phyloP scores from a whole-genome alignment of 2,113 vertebrate genomes.

The Ia io region DNA sequence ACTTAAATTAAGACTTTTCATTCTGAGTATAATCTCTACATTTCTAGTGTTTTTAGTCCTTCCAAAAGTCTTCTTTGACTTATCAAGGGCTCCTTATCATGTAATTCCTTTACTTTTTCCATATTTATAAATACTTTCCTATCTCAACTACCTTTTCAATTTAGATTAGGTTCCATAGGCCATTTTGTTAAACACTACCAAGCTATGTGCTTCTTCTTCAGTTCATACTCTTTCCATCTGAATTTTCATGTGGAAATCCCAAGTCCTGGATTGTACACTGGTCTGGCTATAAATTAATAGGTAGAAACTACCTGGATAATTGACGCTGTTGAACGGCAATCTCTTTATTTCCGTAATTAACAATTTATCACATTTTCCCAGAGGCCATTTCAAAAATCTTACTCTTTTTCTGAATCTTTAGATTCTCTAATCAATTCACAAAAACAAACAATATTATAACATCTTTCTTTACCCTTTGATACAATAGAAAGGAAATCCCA shows the following conservation, averaged over 20 bases:
- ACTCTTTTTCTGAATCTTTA: not conserved
- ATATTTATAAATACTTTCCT: no score
- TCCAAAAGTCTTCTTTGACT: no score
- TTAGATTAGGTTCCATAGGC: not conserved
- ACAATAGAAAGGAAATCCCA: not conserved
- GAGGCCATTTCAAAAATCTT: not conserved
- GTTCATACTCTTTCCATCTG: not conserved
- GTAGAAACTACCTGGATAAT: not conserved
- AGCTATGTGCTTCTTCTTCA: not conserved
- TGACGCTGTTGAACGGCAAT: not conserved
- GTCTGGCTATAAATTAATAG: not conserved
- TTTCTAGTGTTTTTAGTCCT: not conserved
- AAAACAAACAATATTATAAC: not conserved
- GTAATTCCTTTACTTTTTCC: no score
- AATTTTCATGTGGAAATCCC: not conserved
- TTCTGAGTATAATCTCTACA: not conserved
- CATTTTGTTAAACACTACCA: not conserved
- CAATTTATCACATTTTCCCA: not conserved
- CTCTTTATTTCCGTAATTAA: not conserved
- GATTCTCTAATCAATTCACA: not conserved
- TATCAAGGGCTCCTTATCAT: no score
- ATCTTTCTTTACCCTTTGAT: not conserved
- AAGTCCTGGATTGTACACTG: not conserved
- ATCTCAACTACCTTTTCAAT: not conserved
- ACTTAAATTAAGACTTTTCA: not conserved